A percentile compares a stretch with the other conserved stretches of the same genome.
Conservation (phyloP, 2,797 vertebrate genomes). For the Urosaurus nigricauda region DNA sequence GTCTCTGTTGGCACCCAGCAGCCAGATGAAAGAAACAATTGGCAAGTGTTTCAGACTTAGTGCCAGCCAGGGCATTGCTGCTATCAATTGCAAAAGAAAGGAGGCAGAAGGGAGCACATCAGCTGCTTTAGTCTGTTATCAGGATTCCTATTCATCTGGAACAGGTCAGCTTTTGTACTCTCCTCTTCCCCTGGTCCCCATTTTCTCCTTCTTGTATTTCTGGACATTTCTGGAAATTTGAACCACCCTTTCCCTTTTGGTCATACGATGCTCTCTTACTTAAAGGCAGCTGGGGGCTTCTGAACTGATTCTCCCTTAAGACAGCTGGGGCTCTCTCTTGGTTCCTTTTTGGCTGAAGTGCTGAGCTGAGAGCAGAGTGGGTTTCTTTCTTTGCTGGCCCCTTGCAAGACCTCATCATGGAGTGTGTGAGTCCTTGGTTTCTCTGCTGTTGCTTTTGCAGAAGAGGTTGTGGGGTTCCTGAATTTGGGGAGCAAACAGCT, state of each 20-base stretch:
- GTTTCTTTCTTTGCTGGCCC: background rate
- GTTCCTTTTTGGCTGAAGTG: constrained; percentile 26
- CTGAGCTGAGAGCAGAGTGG: background rate
- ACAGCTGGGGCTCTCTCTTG: accelerated
- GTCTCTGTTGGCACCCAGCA: background rate
- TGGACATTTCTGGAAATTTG: constrained; percentile 44
- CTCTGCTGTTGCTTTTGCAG: accelerated
- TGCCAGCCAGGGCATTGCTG: background rate
- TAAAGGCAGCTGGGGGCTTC: constrained; percentile 31
- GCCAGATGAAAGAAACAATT: background rate
- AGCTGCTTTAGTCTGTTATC: background rate
- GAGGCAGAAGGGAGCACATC: background rate
- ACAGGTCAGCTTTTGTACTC: background rate
- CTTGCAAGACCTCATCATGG: constrained; percentile 46
- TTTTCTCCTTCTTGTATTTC: background rate
- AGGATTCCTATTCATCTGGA: background rate
- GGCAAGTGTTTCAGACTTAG: background rate
- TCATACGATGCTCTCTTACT: constrained; percentile 23
- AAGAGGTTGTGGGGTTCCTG: background rate
- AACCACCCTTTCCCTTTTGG: background rate
- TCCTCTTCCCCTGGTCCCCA: background rate
- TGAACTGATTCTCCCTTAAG: background rate
- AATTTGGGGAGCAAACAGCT: background rate
- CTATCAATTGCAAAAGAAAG: background rate
- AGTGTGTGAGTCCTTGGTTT: constrained; percentile 65